Conservation (phyloP, 1,140 invertebrate genomes). For the Kradibia gibbosae region DNA sequence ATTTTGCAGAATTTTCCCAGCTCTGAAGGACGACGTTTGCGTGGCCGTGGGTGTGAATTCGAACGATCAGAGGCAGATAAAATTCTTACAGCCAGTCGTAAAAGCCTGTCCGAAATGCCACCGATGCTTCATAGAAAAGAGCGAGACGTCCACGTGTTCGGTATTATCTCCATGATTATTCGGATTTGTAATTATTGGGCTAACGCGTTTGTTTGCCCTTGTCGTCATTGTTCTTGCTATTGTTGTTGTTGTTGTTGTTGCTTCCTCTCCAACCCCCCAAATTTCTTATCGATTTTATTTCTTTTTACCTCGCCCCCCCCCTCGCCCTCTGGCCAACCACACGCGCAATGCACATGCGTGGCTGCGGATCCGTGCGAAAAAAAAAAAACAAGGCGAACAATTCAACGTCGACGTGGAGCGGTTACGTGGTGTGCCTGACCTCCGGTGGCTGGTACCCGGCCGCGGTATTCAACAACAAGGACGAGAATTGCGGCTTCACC, state of each 20-base stretch:
- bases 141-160: background rate
- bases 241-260: no score
- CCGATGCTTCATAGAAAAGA: constrained; percentile 70
- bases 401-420: constrained; percentile 70
- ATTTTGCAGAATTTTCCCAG: constrained; percentile 63
- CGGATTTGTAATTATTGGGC: no score
- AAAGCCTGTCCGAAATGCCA: constrained; percentile 71
- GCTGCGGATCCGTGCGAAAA: no score
- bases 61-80: constrained; percentile 62
- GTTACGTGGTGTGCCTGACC: constrained; percentile 75
- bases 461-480: constrained; percentile 73
- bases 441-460: constrained; percentile 77
- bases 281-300: no score
- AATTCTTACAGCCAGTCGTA: constrained; percentile 69
- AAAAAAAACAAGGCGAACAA: constrained; percentile 57
- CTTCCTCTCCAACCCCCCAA: no score
- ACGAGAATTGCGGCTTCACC: constrained; percentile 72
- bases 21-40: constrained; percentile 71
- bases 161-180: no score
- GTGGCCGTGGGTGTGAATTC: constrained; percentile 71
- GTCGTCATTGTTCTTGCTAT: no score
- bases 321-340: no score
- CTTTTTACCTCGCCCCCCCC: no score
- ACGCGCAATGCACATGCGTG: no score
- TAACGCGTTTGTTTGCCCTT: no score